Evolutionary conservation across 2,797 vertebrate genomes (phyloP).

Genomic region (Peromyscus attwateri): DNA sequence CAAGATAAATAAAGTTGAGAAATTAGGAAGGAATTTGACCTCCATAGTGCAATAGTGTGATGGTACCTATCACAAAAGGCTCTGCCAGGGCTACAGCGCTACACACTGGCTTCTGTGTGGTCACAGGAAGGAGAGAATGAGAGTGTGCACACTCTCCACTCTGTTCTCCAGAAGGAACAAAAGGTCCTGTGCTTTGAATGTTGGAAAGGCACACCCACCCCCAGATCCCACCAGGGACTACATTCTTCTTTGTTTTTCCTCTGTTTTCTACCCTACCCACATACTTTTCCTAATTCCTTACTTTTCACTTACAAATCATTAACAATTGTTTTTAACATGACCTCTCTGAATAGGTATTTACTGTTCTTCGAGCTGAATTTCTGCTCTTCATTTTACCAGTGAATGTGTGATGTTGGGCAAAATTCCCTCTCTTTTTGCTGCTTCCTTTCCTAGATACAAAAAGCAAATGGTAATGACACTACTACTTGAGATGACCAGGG

Average conservation of each 20-base stretch:
- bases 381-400: not conserved
- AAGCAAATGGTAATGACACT: not conserved
- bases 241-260: not conserved
- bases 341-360: not conserved
- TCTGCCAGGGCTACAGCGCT: not conserved
- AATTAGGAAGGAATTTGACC: not conserved
- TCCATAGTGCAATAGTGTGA: not conserved
- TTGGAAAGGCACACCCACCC: not conserved
- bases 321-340: not conserved
- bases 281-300: constrained; percentile 5
- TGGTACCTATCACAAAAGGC: not conserved
- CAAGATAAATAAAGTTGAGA: not conserved
- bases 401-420: not conserved
- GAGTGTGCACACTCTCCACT: not conserved
- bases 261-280: not conserved
- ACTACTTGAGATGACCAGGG: not conserved
- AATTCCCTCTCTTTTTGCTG: not conserved
- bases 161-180: not conserved
- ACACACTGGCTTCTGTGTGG: not conserved
- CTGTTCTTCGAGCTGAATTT: not conserved
- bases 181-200: too few relatives aligned
- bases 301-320: constrained; percentile 7
- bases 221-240: not conserved
- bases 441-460: constrained; percentile 25
- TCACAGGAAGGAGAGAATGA: not conserved